These are phyloP conservation scores for Eubasilissa splendida DNA, from an alignment of 2,888 invertebrate species.

Conservation along the genomic window DNA sequence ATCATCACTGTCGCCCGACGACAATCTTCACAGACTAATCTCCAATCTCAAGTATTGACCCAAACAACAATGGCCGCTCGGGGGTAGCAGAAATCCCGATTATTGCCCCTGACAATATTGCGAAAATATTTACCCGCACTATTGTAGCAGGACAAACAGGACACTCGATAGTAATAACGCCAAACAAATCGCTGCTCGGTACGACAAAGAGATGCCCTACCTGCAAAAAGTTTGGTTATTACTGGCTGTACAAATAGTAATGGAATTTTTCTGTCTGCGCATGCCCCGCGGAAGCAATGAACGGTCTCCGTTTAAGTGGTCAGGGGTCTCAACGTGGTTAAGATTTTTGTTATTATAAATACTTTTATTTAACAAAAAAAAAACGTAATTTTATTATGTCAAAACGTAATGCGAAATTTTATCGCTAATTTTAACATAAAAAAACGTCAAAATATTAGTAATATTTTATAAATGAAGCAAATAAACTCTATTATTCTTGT, in stretches of 20 bases:
- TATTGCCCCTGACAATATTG: slow-evolving; percentile 58
- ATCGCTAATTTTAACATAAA: too few species aligned
- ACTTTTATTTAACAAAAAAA: too few species aligned
- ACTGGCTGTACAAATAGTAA: slow-evolving; percentile 44
- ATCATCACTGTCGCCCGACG: slow-evolving; percentile 20
- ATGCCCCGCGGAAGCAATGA: slow-evolving; percentile 45
- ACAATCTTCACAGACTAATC: slow-evolving; percentile 31
- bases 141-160: slow-evolving; percentile 52
- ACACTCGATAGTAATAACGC: slow-evolving; percentile 56
- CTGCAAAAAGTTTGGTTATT: slow-evolving; percentile 18
- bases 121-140: slow-evolving; percentile 58
- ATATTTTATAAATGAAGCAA: too few species aligned
- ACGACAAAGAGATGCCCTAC: slow-evolving; percentile 6
- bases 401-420: too few species aligned
- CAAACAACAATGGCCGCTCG: slow-evolving; percentile 23
- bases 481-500: too few species aligned
- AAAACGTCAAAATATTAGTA: too few species aligned
- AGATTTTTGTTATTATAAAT: too few species aligned
- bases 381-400: too few species aligned
- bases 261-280: slow-evolving; percentile 52
- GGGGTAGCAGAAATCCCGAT: slow-evolving; percentile 45
- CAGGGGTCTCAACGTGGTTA: slow-evolving; percentile 23
- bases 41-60: slow-evolving; percentile 40
- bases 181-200: slow-evolving; percentile 55
- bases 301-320: slow-evolving; percentile 25